Conservation (phyloP, 1,140 invertebrate species). For the Trigoniulus corallinus region DNA sequence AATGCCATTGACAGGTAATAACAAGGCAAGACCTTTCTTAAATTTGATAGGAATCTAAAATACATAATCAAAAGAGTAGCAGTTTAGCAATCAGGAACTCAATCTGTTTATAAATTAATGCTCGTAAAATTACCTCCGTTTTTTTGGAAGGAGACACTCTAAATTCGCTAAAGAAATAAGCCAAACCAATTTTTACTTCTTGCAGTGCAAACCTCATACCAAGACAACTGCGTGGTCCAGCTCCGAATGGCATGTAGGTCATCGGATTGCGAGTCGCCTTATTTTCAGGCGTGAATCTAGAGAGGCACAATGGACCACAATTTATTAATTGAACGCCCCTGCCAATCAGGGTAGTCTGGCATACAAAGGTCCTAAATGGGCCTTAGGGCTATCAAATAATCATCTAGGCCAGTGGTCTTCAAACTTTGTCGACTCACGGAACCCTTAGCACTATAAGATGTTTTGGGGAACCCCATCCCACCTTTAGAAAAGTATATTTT, state of each 20-base stretch:
- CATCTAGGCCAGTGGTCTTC: too few species aligned
- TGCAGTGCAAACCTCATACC: constrained; percentile 36
- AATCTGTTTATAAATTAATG: neutral
- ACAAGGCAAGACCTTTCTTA: neutral
- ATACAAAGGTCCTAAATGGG: too few species aligned
- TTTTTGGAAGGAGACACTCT: constrained; percentile 3
- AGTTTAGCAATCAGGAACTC: neutral
- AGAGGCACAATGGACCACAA: too few species aligned
- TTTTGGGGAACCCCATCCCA: too few species aligned
- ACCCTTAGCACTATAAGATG: too few species aligned
- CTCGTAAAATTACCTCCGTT: constrained; percentile 6
- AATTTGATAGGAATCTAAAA: neutral
- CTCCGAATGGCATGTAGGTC: constrained; percentile 37
- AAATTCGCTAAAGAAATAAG: constrained; percentile 8
- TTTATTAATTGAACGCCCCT: too few species aligned
- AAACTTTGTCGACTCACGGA: too few species aligned
- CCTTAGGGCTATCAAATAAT: too few species aligned
- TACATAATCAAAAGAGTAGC: neutral
- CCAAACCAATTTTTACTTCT: constrained; percentile 27
- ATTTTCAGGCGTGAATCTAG: constrained; percentile 17
- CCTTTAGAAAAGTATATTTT: too few species aligned
- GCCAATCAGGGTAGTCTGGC: too few species aligned
- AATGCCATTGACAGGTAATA: neutral
- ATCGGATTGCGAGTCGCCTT: constrained; percentile 25
- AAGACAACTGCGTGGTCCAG: constrained; percentile 40